A percentile compares a stretch with the other conserved stretches of the same genome.
Evolutionary conservation across 2,797 vertebrate species (phyloP).

Genomic region (Hippopotamyrus pictus): DNA sequence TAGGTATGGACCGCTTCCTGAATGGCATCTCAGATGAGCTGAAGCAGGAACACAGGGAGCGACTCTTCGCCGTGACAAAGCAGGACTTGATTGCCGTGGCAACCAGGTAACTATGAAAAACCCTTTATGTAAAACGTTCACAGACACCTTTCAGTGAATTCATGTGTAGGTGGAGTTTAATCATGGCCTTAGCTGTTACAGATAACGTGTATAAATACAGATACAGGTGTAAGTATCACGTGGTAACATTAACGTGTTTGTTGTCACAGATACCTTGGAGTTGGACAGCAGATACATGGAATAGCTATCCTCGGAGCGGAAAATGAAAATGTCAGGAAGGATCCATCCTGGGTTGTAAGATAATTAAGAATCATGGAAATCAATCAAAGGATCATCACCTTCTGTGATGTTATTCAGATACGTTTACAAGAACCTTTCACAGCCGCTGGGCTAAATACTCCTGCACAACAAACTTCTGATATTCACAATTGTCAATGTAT

Average conservation of each 20-base stretch:
- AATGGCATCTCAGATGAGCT: slow-evolving; percentile 76
- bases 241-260: background rate
- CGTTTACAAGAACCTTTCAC: background rate
- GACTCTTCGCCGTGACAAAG: slow-evolving; percentile 71
- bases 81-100: slow-evolving; percentile 65
- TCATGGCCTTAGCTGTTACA: background rate
- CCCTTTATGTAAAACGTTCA: background rate
- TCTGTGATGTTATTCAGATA: background rate
- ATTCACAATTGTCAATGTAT: background rate
- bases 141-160: background rate
- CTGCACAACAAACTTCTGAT: background rate
- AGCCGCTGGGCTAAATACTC: background rate
- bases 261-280: slow-evolving; percentile 70
- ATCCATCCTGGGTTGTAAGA: slow-evolving; percentile 83
- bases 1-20: slow-evolving; percentile 77
- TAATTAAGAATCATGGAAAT: slow-evolving; percentile 43
- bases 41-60: slow-evolving; percentile 76
- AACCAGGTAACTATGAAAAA: slow-evolving; percentile 58
- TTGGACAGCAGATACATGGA: slow-evolving; percentile 68
- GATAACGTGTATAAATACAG: background rate
- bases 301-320: slow-evolving; percentile 80
- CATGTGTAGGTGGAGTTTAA: background rate
- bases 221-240: background rate
- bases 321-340: slow-evolving; percentile 71
- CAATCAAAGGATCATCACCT: background rate